Percentiles rank a stretch among this genome's conserved stretches.
Evolutionary conservation across 2,797 vertebrate species (phyloP).

Genomic region (Australoheros facetus): DNA sequence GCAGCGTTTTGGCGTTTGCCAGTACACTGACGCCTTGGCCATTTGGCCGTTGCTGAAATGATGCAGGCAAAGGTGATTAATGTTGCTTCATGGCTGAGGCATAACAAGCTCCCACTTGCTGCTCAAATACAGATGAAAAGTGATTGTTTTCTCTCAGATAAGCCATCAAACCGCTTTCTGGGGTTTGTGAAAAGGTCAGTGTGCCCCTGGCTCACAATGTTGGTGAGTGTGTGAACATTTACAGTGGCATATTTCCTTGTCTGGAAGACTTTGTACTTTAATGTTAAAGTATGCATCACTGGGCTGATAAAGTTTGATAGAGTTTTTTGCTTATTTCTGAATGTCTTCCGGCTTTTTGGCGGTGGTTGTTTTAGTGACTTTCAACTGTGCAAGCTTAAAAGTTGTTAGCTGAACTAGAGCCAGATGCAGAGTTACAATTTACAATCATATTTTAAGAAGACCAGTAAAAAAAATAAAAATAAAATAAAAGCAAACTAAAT

Average conservation of each 20-base stretch:
- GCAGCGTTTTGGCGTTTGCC: slow-evolving; percentile 14
- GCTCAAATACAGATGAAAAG: slow-evolving; percentile 67
- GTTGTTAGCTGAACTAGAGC: neutral
- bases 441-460: neutral
- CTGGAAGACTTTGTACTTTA: neutral
- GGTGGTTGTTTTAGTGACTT: neutral
- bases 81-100: slow-evolving; percentile 56
- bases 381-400: neutral
- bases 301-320: neutral
- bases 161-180: slow-evolving; percentile 57
- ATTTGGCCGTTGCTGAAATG: slow-evolving; percentile 68
- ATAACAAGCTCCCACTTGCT: slow-evolving; percentile 64
- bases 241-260: neutral
- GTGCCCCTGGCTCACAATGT: slow-evolving; percentile 25
- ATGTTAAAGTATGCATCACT: neutral
- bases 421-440: neutral
- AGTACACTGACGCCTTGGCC: slow-evolving; percentile 50
- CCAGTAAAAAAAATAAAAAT: neutral
- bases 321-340: neutral
- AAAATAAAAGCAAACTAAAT: neutral
- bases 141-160: slow-evolving; percentile 66
- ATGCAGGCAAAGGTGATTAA: slow-evolving; percentile 72
- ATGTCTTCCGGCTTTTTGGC: neutral
- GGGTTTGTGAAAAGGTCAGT: slow-evolving; percentile 49
- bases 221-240: neutral